These are phyloP conservation scores for Archaeoteleia sp. DNA, from an alignment of 2,888 invertebrate genomes.

Conservation along the genomic window DNA sequence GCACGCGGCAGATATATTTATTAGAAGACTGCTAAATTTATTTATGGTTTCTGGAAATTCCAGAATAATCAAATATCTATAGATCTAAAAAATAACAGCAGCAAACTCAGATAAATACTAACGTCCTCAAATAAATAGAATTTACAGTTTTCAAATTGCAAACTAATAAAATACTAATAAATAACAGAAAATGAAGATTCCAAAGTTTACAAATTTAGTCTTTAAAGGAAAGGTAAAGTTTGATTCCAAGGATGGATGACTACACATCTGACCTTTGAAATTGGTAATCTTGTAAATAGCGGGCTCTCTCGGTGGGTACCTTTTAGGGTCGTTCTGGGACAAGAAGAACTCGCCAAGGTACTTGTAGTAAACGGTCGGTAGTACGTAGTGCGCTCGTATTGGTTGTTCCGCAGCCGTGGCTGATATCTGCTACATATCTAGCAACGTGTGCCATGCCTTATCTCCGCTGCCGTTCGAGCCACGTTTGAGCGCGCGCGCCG, in stretches of 20 bases:
- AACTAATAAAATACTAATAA: too few relatives aligned
- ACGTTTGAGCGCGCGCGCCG: slow-evolving; percentile 37
- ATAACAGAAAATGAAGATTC: too few relatives aligned
- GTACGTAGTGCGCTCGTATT: slow-evolving; percentile 43
- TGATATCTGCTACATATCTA: slow-evolving; percentile 73
- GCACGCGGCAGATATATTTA: too few relatives aligned
- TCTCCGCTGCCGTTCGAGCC: slow-evolving; percentile 65
- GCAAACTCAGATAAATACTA: too few relatives aligned
- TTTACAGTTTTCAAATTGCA: too few relatives aligned
- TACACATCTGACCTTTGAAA: slow-evolving; percentile 42
- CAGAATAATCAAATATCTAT: too few relatives aligned
- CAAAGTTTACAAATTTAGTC: too few relatives aligned
- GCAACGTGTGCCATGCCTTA: slow-evolving; percentile 73
- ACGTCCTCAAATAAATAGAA: too few relatives aligned
- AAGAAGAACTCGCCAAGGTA: slow-evolving; percentile 44
- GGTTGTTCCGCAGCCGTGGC: slow-evolving; percentile 48
- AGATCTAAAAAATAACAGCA: too few relatives aligned
- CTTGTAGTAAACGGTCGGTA: slow-evolving; percentile 39
- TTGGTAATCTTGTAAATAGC: slow-evolving; percentile 50
- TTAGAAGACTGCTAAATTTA: too few relatives aligned
- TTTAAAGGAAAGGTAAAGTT: too few relatives aligned
- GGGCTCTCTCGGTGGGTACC: slow-evolving; percentile 34
- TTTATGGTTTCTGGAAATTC: too few relatives aligned
- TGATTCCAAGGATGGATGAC: slow-evolving; percentile 13
- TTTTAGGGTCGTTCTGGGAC: slow-evolving; percentile 44